Conservation (phyloP, 1,140 invertebrate species). For the Micrasema longulum region DNA sequence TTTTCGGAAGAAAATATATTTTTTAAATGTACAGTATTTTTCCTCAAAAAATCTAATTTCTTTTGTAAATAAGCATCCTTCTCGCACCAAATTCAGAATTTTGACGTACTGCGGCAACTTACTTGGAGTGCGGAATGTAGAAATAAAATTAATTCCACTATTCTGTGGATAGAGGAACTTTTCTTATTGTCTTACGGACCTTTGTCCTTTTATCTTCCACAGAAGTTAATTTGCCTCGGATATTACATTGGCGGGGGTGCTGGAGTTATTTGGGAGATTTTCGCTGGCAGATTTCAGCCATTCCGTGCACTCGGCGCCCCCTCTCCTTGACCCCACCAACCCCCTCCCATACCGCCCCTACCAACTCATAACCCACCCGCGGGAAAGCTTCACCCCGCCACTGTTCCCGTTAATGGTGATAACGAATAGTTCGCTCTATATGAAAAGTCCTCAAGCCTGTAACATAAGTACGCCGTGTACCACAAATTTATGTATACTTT, state of each 20-base stretch:
- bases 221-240: conserved; percentile 36
- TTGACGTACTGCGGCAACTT: too few species aligned
- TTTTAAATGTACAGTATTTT: too few species aligned
- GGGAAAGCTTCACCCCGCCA: conserved; percentile 29
- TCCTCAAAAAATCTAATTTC: too few species aligned
- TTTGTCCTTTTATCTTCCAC: conserved; percentile 34
- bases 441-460: conserved; percentile 21
- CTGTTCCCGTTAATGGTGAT: conserved; percentile 32
- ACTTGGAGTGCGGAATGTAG: conserved; percentile 3
- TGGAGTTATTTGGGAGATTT: conserved; percentile 38
- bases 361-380: neutral
- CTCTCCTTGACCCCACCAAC: neutral
- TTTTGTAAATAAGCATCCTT: too few species aligned
- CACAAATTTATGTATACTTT: too few species aligned
- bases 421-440: conserved; percentile 32
- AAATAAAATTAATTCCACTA: conserved; percentile 32
- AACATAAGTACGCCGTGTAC: too few species aligned
- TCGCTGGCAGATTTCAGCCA: conserved; percentile 33
- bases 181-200: conserved; percentile 31
- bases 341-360: neutral
- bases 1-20: too few species aligned
- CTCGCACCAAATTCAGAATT: too few species aligned
- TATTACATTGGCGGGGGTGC: conserved; percentile 28
- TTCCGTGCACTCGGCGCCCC: conserved; percentile 33
- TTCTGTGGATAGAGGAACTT: conserved; percentile 25